Base-by-base conservation (phyloP, 2,888 invertebrate species). In the Spodoptera littoralis region DNA sequence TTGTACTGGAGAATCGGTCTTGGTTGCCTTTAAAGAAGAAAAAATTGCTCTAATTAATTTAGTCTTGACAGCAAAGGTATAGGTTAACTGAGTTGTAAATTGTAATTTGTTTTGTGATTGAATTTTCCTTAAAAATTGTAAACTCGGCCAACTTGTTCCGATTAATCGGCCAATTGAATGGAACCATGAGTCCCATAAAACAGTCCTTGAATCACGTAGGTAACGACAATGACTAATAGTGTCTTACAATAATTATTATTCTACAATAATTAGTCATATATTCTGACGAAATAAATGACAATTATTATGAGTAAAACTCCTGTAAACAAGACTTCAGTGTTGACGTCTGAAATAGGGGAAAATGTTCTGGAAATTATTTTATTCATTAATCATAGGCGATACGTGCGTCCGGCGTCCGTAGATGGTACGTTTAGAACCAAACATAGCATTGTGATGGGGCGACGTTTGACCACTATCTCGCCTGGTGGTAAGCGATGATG, bases 321-420 rank as follows among this genome's bases (percentile, higher is more conserved):
- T 27, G 51, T 53, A 63, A 69, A 72, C 58, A 70, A 43, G 60
- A 46, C 50, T 53, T 46, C 22, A 18, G 11, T 13, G n/a, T 58
- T 73, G 73, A 71, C 80, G 73, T 79, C 67, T 77, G 69, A 69
- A 73, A 70, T 72, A 73, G 64, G 79, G 84, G 83, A 81, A 79
- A 84, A 83, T 72, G 49, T 49, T 53, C 24, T 61, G 45, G 48
- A 50, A 42, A 41, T 53, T 11, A 43, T 22, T 60, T 65, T 52
- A 55, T 64, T 6, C 45, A 72, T 60, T 42, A 64, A 75, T 70
- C 36, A 36, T 36, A 18, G 18, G 18, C 18, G 18, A 18, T 18
- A 18, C 18, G 18, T 18, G 18, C 18, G 18, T 18, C 18, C 18
- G 18, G 18, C 18, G 18, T 18, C 2, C 18, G 30, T 1, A 30